Percentiles rank a stretch among this genome's conserved stretches.
Conservation (phyloP, 2,888 invertebrate genomes). For the Steinernema hermaphroditum region DNA sequence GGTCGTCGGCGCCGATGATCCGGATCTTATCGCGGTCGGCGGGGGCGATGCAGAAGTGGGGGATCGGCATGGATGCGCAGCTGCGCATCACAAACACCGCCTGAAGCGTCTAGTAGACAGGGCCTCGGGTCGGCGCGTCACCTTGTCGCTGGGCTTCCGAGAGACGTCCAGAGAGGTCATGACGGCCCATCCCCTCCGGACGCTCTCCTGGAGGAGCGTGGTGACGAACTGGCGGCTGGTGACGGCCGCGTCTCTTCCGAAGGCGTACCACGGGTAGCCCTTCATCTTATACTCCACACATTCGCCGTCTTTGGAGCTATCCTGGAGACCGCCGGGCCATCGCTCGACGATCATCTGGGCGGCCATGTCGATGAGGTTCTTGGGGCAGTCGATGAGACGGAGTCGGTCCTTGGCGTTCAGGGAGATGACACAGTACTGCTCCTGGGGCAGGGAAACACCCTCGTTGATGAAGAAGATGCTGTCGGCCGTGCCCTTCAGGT, state of each 20-base stretch:
- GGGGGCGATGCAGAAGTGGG: constrained; percentile 35
- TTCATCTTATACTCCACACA: constrained; percentile 33
- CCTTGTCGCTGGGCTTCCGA: constrained; percentile 35
- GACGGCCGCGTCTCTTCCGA: constrained; percentile 30
- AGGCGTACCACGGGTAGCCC: constrained; percentile 34
- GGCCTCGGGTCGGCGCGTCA: background rate
- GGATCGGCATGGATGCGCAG: constrained; percentile 25
- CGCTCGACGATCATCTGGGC: background rate
- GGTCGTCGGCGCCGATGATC: constrained; percentile 35
- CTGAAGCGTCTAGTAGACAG: background rate
- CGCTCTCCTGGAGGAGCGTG: constrained; percentile 22
- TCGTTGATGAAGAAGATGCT: constrained; percentile 37
- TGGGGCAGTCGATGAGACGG: constrained; percentile 32
- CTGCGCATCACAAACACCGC: constrained; percentile 36
- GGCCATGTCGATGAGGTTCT: background rate
- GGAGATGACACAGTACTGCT: constrained; percentile 33
- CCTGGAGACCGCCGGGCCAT: constrained; percentile 34
- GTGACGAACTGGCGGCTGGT: constrained; percentile 33
- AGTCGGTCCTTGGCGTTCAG: constrained; percentile 36
- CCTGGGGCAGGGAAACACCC: background rate
- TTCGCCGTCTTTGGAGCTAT: background rate
- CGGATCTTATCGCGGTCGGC: constrained; percentile 32
- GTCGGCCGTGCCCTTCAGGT: constrained; percentile 42
- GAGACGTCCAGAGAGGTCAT: constrained; percentile 34
- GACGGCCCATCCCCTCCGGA: constrained; percentile 32